Conservation (phyloP, 2,888 invertebrate genomes). For the Rhingia rostrata region DNA sequence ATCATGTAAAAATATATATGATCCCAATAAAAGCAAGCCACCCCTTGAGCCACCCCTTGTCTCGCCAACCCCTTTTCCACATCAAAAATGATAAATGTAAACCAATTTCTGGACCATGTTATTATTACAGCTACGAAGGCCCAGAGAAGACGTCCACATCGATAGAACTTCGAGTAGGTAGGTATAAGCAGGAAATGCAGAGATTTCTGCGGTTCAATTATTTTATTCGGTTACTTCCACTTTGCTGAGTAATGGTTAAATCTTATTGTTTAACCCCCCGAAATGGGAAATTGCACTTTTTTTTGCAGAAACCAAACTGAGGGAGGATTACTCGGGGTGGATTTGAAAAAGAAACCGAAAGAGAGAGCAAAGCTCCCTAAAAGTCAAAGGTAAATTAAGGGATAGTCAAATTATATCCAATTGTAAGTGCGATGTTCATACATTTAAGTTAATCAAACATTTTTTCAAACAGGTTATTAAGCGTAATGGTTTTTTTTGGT, state of each 20-base stretch:
- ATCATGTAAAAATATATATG: conserved; percentile 61
- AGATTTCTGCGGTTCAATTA: conserved; percentile 73
- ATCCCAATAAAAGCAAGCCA: conserved; percentile 62
- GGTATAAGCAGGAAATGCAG: conserved; percentile 52
- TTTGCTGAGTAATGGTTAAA: conserved; percentile 59
- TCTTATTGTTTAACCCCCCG: conserved; percentile 53
- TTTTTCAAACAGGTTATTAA: conserved; percentile 73
- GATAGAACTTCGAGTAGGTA: conserved; percentile 33
- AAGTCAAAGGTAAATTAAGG: conserved; percentile 19
- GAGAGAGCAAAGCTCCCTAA: neutral
- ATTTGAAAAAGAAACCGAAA: conserved; percentile 6
- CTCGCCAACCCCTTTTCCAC: neutral
- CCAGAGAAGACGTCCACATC: conserved; percentile 16
- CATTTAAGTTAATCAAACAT: conserved; percentile 72
- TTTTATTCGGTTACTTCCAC: conserved; percentile 72
- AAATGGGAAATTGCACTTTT: conserved; percentile 64
- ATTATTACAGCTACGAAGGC: conserved; percentile 52
- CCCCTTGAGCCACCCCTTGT: neutral
- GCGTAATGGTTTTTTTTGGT: conserved; percentile 58
- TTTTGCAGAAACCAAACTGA: conserved; percentile 19
- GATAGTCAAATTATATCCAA: conserved; percentile 68
- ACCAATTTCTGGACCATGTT: conserved; percentile 70
- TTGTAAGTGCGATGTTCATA: conserved; percentile 67
- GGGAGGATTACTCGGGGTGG: conserved; percentile 5
- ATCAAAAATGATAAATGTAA: conserved; percentile 63